These are phyloP conservation scores for Ormia ochracea DNA, from an alignment of 2,888 invertebrate species.

Conservation along the genomic window DNA sequence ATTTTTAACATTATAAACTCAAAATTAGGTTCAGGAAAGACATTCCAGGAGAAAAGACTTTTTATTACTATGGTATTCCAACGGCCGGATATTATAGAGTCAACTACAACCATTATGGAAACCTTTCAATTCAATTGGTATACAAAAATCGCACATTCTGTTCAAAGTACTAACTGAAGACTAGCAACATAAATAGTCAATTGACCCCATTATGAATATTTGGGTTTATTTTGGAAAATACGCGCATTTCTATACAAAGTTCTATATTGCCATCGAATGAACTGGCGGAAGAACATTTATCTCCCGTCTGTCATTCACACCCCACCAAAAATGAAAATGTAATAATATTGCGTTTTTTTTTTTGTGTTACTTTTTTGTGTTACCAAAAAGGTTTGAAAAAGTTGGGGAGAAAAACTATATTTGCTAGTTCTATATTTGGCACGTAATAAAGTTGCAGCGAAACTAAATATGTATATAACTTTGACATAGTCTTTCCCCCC, in stretches of 20 bases:
- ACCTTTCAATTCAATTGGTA: too few species aligned
- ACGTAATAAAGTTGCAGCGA: slow-evolving; percentile 57
- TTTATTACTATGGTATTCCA: too few species aligned
- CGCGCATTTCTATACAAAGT: background rate
- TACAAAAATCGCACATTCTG: too few species aligned
- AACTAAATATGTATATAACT: slow-evolving; percentile 49
- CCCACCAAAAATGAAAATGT: background rate
- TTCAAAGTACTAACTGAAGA: too few species aligned
- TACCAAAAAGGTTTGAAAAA: background rate
- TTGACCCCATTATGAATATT: background rate
- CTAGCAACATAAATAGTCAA: background rate
- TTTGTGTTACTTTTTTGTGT: background rate
- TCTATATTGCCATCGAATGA: background rate
- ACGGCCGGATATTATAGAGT: too few species aligned
- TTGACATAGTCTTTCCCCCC: background rate
- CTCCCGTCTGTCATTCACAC: slow-evolving; percentile 11
- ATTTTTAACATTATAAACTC: too few species aligned
- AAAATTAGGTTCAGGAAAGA: too few species aligned
- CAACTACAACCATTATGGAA: too few species aligned
- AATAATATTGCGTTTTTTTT: slow-evolving; percentile 2
- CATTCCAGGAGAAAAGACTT: too few species aligned
- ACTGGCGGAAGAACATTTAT: background rate
- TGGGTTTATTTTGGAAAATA: background rate
- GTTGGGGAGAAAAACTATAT: background rate
- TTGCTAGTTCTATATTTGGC: slow-evolving; percentile 49